These are phyloP conservation scores for Laterallus jamaicensis DNA, from an alignment of 2,113 vertebrate genomes.

Conservation along the genomic window DNA sequence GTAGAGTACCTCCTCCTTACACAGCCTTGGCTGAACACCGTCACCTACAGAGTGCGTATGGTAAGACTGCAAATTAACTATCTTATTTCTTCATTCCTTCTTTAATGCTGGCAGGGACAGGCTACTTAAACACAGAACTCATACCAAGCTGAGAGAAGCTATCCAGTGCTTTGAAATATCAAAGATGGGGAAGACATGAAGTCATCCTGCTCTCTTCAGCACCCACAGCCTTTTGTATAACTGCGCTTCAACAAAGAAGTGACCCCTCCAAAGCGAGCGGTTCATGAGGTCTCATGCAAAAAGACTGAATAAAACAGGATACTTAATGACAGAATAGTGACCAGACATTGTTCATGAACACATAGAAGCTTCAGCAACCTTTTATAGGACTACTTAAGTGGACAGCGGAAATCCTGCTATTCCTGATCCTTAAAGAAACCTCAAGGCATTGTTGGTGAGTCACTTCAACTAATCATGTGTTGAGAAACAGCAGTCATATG, in stretches of 20 bases:
- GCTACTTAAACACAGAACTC: background rate
- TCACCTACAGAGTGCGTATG: background rate
- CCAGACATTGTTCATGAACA: rapidly evolving
- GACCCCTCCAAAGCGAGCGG: background rate
- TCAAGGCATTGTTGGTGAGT: background rate
- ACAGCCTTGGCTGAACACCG: background rate
- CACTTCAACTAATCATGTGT: background rate
- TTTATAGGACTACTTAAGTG: background rate
- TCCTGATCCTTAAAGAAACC: background rate
- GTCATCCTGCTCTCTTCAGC: background rate
- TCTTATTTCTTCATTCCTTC: background rate
- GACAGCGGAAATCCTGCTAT: background rate
- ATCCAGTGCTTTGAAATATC: background rate
- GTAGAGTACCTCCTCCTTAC: background rate
- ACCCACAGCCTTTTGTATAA: background rate
- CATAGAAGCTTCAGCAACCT: background rate
- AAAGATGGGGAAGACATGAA: background rate
- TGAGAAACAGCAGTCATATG: rapidly evolving
- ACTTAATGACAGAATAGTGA: background rate
- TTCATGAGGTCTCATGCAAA: background rate
- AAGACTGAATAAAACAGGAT: background rate
- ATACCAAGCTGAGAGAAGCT: background rate
- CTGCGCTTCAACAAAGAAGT: background rate
- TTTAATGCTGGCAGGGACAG: background rate
- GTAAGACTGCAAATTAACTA: background rate